Conservation (phyloP, 2,888 invertebrate genomes). For the Clanis bilineata region DNA sequence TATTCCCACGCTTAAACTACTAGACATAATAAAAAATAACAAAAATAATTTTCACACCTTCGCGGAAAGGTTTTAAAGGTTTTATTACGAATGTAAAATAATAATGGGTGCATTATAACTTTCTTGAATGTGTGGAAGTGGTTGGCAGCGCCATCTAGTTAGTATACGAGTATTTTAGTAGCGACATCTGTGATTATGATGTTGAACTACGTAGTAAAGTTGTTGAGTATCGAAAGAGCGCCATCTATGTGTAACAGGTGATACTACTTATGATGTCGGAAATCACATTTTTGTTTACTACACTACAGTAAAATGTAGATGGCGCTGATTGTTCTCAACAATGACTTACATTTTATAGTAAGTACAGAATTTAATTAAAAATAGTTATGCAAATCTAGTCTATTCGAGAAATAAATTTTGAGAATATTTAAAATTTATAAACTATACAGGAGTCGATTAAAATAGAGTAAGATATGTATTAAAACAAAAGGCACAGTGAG, state of each 20-base stretch:
- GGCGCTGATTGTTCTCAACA: no score
- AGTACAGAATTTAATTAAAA: no score
- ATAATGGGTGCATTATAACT: conserved; percentile 66
- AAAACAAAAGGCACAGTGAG: no score
- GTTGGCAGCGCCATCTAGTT: conserved; percentile 54
- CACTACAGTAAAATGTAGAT: not conserved
- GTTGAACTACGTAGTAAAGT: not conserved
- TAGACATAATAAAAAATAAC: conserved; percentile 59
- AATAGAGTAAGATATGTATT: no score
- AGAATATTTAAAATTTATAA: no score
- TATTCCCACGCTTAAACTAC: conserved; percentile 70
- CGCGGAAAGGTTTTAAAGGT: conserved; percentile 67
- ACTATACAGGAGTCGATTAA: no score
- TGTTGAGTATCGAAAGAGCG: not conserved
- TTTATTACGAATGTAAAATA: conserved; percentile 75
- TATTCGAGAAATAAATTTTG: no score
- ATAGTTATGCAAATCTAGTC: no score
- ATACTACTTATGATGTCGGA: not conserved
- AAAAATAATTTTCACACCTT: conserved; percentile 81
- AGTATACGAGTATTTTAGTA: not conserved
- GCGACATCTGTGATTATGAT: conserved; percentile 17
- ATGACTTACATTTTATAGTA: no score
- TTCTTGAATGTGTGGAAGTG: conserved; percentile 44
- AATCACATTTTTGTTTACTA: not conserved
- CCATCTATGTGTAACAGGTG: not conserved